phyloP scores from a whole-genome alignment of 2,888 invertebrate genomes.

The Amblyjoppa fuscipennis region DNA sequence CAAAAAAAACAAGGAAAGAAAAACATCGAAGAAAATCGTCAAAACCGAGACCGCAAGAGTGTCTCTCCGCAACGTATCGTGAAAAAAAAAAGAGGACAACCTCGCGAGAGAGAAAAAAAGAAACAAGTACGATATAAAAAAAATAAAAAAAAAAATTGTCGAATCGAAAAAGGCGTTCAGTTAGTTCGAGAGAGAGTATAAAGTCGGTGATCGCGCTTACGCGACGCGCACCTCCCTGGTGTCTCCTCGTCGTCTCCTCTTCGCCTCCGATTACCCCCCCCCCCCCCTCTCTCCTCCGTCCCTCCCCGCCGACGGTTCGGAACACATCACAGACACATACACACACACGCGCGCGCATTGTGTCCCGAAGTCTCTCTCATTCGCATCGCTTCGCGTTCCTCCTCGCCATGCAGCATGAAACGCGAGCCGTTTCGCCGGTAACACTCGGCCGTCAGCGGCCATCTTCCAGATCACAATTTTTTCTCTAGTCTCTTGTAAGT shows the following conservation, averaged over 20 bases:
- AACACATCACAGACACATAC: constrained; percentile 17
- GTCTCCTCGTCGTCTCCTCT: constrained; percentile 21
- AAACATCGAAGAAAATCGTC: constrained; percentile 3
- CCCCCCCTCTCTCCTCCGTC: not conserved
- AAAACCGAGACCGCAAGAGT: not conserved
- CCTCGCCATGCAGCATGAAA: constrained; percentile 67
- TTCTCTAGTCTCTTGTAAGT: constrained; percentile 82
- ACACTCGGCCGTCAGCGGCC: constrained; percentile 87
- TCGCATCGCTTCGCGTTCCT: constrained; percentile 45
- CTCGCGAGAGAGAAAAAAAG: not conserved
- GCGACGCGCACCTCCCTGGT: constrained; percentile 52
- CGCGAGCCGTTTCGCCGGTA: constrained; percentile 70
- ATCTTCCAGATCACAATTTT: constrained; percentile 86
- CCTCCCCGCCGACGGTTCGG: constrained; percentile 10
- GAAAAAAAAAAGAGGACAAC: not conserved
- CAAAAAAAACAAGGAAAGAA: not conserved
- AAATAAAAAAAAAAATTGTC: not conserved
- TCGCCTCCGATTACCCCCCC: constrained; percentile 18
- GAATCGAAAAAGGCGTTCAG: constrained; percentile 3
- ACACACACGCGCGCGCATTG: constrained; percentile 1
- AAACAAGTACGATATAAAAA: not conserved
- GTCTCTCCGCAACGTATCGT: not conserved
- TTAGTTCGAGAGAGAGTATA: constrained; percentile 20
- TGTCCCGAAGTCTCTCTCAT: constrained; percentile 33
- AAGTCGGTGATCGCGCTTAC: constrained; percentile 47